Evolutionary conservation across 2,797 vertebrate species (phyloP), one percentile per base, ranked within the genome.

Genomic region (Neopelma chrysocephalum): DNA sequence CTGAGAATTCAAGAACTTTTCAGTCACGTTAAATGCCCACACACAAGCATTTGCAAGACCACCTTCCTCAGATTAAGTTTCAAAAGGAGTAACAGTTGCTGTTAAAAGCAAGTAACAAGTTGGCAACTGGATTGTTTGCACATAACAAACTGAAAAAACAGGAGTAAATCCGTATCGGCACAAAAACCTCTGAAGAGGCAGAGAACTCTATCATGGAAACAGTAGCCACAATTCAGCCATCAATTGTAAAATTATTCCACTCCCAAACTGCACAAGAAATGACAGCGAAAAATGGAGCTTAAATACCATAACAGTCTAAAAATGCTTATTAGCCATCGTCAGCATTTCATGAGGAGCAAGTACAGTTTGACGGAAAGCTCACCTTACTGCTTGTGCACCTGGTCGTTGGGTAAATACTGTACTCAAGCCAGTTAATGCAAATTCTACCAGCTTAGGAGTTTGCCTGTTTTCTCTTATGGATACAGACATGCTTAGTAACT

Each of bases 321-420:
- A 69, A 82, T n/a, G 32, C 17, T 72, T 42, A 38, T 62, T 64
- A 76, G 23, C 29, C 11, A 7, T 15, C 43, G n/a, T 11, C 21
- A 29, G 19, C 21, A 70, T 72, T 83, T 87, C 26, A 94, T 36
- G 61, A 70, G 14, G 18, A 75, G 27, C 3, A 70, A 77, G 85
- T 72, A 4, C 21, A 92, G 29, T 66, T 48, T 58, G 22, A 61
- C 58, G 97, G 53, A 90, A 89, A 78, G 81, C 94, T 96, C 96
- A 99, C 99, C 98, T 99, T 91, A 99, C 96, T 95, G 99, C 99
- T 98, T 99, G 99, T 88, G 99, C 99, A 91, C 99, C 99, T n/a
- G 99, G 98, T 95, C 99, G 98, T 92, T 99, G 99, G 8, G 98
- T 98, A 95, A 99, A 97, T 32, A 97, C 97, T 75, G 99, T 98